A percentile compares a stretch with the other conserved stretches of the same genome.
phyloP scores from a whole-genome alignment of 2,797 vertebrate genomes.

The Cirrhinus mrigala region DNA sequence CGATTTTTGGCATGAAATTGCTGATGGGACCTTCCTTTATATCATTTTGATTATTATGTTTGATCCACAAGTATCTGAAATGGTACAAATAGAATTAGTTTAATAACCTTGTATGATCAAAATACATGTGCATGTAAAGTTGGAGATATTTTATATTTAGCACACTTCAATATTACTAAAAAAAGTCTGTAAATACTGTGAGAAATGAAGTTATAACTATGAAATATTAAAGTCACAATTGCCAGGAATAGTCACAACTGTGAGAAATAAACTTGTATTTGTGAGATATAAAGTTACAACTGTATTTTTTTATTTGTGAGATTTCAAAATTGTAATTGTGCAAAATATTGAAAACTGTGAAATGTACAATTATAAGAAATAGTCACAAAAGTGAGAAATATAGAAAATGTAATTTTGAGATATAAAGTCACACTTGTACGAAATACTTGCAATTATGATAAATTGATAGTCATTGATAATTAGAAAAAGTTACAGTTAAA shows the following conservation, averaged over 20 bases:
- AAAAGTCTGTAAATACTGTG: too few species aligned
- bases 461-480: too few species aligned
- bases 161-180: neutral
- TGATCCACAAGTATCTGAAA: conserved; percentile 81
- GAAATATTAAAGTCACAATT: neutral
- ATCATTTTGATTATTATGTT: conserved; percentile 71
- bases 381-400: neutral
- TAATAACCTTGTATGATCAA: neutral
- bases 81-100: neutral
- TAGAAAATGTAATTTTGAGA: neutral
- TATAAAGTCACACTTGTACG: neutral
- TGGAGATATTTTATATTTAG: neutral
- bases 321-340: too few species aligned
- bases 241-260: too few species aligned
- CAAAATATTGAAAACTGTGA: too few species aligned
- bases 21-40: conserved; percentile 79
- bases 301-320: too few species aligned
- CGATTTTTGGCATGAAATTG: conserved; percentile 81
- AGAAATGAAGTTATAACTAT: neutral
- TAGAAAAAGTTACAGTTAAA: too few species aligned
- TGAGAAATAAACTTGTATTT: too few species aligned
- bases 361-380: too few species aligned
- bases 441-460: neutral
- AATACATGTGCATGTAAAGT: neutral
- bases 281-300: too few species aligned